Evolutionary conservation across 2,888 invertebrate species (phyloP).

Genomic region (Callyntrura guangdongensis): DNA sequence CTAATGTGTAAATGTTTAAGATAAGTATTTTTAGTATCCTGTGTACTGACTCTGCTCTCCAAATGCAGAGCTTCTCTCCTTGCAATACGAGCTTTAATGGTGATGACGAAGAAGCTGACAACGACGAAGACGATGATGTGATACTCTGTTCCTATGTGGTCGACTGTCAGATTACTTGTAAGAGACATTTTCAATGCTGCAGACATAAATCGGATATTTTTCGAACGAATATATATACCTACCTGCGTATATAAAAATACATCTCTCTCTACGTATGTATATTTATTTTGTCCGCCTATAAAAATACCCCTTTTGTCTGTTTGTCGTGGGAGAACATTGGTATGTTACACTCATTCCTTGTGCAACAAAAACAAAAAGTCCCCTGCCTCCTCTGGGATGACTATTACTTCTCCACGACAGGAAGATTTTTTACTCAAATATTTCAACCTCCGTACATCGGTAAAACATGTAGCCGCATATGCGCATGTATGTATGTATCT

Average conservation of each 20-base stretch:
- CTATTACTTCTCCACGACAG: slow-evolving; percentile 1
- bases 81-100: neutral
- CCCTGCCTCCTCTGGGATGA: slow-evolving; percentile 28
- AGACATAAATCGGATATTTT: neutral
- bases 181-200: slow-evolving; percentile 31
- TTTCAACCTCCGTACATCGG: neutral
- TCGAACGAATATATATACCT: too few relatives aligned
- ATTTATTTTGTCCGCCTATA: slow-evolving; percentile 42
- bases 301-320: slow-evolving; percentile 48
- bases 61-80: neutral
- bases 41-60: neutral
- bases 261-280: neutral
- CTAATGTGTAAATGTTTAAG: slow-evolving; percentile 57
- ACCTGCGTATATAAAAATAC: neutral
- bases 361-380: slow-evolving; percentile 21
- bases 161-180: slow-evolving; percentile 31
- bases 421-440: neutral
- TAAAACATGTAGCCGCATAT: neutral
- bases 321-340: slow-evolving; percentile 61
- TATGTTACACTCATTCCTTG: slow-evolving; percentile 54
- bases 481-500: neutral
- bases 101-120: neutral
- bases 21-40: slow-evolving; percentile 47
- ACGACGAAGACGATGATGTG: neutral
- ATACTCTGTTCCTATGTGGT: neutral